Percentiles rank a stretch among this genome's conserved stretches.
phyloP scores from a whole-genome alignment of 2,888 invertebrate genomes.

The Cheilosia scutellata region DNA sequence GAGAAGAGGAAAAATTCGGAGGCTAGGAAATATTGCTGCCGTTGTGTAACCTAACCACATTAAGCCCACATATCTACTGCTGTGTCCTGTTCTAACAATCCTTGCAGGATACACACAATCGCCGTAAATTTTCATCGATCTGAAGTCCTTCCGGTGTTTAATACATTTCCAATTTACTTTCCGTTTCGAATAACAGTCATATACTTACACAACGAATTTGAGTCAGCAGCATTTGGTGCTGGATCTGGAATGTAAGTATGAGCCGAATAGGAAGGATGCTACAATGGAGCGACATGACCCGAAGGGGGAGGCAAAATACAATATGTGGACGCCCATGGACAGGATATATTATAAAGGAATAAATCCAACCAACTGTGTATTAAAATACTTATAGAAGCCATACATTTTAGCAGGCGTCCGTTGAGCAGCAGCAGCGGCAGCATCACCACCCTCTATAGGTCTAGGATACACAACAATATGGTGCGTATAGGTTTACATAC shows the following conservation, averaged over 20 bases:
- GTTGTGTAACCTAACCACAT: slow-evolving; percentile 64
- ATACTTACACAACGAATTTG: slow-evolving; percentile 58
- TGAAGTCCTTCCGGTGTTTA: slow-evolving; percentile 82
- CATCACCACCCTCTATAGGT: slow-evolving; percentile 47
- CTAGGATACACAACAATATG: slow-evolving; percentile 17
- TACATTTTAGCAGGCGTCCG: slow-evolving; percentile 68
- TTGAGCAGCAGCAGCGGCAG: slow-evolving; percentile 45
- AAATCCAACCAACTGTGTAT: slow-evolving; percentile 75
- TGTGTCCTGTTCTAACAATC: slow-evolving; percentile 50
- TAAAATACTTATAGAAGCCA: slow-evolving; percentile 75
- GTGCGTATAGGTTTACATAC: neutral
- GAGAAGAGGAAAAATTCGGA: slow-evolving; percentile 7
- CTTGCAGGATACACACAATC: slow-evolving; percentile 58
- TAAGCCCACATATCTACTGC: slow-evolving; percentile 13
- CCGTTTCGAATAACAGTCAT: slow-evolving; percentile 78
- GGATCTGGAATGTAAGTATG: slow-evolving; percentile 13
- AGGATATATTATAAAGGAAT: slow-evolving; percentile 76
- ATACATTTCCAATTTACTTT: slow-evolving; percentile 83
- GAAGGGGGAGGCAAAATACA: slow-evolving; percentile 54
- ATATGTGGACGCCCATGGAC: slow-evolving; percentile 75
- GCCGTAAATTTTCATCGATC: slow-evolving; percentile 74
- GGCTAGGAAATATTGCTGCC: slow-evolving; percentile 28
- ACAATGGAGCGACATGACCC: slow-evolving; percentile 41
- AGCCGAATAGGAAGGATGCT: slow-evolving; percentile 40
- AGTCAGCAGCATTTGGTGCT: slow-evolving; percentile 72